These are phyloP conservation scores for Acanthurus tractus DNA, from an alignment of 2,797 vertebrate species.

Conservation along the genomic window DNA sequence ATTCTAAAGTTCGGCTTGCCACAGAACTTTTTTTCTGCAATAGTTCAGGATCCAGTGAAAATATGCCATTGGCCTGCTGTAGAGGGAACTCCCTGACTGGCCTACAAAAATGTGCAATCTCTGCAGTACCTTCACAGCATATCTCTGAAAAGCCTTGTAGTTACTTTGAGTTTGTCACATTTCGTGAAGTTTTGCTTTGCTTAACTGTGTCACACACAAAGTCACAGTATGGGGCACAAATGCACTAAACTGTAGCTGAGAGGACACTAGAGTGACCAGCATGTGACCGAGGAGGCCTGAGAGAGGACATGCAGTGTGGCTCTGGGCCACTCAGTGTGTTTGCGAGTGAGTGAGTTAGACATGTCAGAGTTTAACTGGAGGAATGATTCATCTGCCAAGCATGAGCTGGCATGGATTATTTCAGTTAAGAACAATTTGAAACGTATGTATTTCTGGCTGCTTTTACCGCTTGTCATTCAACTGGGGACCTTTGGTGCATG, in stretches of 20 bases:
- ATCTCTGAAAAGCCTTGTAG: neutral
- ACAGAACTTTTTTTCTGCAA: no score
- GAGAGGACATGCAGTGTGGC: neutral
- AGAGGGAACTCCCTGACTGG: no score
- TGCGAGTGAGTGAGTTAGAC: neutral
- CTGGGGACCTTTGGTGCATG: neutral
- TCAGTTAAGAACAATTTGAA: neutral
- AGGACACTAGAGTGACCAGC: neutral
- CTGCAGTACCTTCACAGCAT: no score
- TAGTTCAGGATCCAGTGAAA: no score
- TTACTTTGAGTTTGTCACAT: no score
- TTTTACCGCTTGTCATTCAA: neutral
- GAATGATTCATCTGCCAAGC: neutral
- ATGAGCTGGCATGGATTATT: neutral
- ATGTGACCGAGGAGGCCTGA: conserved; percentile 1
- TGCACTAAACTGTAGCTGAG: no score
- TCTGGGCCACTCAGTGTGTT: neutral
- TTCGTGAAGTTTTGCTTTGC: neutral
- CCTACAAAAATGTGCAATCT: no score
- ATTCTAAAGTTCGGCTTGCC: no score
- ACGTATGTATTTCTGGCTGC: neutral
- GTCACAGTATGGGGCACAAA: no score
- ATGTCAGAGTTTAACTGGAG: neutral
- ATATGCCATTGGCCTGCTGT: no score
- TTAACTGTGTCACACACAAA: neutral